Conservation (phyloP, 2,888 invertebrate genomes). For the Vannuccia rotundouncinata region DNA sequence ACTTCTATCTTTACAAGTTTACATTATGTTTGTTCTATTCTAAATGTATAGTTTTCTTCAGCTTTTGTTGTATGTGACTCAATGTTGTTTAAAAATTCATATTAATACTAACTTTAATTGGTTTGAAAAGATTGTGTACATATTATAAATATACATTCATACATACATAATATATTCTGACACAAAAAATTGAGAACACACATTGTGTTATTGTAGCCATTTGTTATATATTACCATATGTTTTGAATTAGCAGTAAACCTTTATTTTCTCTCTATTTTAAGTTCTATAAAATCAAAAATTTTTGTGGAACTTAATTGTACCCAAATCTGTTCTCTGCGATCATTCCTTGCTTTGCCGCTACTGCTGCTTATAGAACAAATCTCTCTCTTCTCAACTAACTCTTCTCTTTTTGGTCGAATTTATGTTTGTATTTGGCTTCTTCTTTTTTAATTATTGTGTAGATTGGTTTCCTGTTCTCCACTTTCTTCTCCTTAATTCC, state of each 20-base stretch:
- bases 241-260: background rate
- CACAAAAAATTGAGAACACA: background rate
- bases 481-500: background rate
- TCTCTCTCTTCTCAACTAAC: background rate
- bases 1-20: background rate
- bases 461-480: background rate
- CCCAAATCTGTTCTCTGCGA: background rate
- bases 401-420: background rate
- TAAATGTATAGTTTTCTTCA: background rate
- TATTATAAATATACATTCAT: background rate
- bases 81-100: background rate
- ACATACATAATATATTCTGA: background rate
- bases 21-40: background rate
- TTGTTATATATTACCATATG: background rate
- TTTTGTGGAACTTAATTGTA: background rate
- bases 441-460: background rate
- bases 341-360: background rate
- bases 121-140: background rate
- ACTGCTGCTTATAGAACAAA: background rate
- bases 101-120: background rate
- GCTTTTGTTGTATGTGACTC: background rate
- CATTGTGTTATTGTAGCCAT: background rate
- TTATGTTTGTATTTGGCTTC: background rate
- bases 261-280: background rate
- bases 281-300: background rate